Evolutionary conservation across 1,140 invertebrate species (phyloP), one percentile per base, ranked within the genome.

Genomic region (Yoshiicerus persimilis): DNA sequence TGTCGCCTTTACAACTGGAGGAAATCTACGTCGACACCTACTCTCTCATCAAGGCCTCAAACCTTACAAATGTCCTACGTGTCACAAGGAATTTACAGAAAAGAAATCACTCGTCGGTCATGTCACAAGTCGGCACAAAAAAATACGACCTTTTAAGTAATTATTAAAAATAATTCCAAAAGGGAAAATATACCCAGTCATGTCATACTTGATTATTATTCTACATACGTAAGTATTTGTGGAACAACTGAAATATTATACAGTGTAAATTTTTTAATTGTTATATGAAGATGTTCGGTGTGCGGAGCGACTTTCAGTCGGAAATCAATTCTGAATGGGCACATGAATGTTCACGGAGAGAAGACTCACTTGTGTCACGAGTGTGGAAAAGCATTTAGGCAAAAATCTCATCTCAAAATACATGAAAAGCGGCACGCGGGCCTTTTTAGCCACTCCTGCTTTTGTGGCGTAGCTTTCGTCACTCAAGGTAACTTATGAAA

Each of bases 321-420:
- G 90, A 92, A 91, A 10, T 92, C 92, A 25, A 92, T 93, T 30
- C 90, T 94, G n/a, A 91, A 92, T 66, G 91, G 92, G 9, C 93
- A 94, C 88, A 92, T 93, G 91, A 91, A 92, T 38, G 91, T 92
- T 34, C 93, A 94, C 87, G 91, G 92, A 41, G 90, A 92, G 38
- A 92, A 92, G 88, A 91, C 91, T 36, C 92, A 92, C 90, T 87
- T 93, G 30, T 94, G 93, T 91, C 92, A 92, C 23, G 85, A 92
- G 20, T 94, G 93, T 91, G 93, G 93, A 3, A 93, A 93, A 89
- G 90, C 92, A 1, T 94, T 94, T 87, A 90, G 92, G 30, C 93
- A 93, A 87, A 93, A 92, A 89, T 92, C 92, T 64, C 93, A 93
- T 85, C 90, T 93, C 13, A 87, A 91, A 2, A 84, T 92, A 6